These are phyloP conservation scores for Capitella teleta DNA, from an alignment of 1,140 invertebrate genomes.

Conservation along the genomic window DNA sequence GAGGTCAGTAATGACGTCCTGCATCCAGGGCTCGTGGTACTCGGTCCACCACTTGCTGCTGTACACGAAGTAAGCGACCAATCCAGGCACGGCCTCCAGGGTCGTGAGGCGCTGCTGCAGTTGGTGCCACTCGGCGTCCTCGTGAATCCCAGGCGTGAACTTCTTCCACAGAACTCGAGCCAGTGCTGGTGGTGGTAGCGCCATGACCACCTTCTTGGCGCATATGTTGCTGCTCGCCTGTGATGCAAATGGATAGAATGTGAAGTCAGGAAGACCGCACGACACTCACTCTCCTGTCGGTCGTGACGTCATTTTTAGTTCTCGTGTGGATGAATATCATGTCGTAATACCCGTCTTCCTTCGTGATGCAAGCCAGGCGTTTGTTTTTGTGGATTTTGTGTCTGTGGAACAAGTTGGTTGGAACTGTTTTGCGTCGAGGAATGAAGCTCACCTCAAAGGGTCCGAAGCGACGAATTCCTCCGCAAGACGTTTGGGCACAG, in stretches of 20 bases:
- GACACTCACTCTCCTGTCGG: too few species aligned
- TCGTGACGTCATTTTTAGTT: too few species aligned
- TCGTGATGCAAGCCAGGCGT: not conserved
- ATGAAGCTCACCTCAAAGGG: too few species aligned
- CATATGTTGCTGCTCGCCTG: slow-evolving; percentile 1
- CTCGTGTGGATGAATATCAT: too few species aligned
- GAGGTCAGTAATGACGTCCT: slow-evolving; percentile 9
- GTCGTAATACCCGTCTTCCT: not conserved
- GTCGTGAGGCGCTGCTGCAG: not conserved
- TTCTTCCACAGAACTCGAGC: not conserved
- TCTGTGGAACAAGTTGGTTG: not conserved
- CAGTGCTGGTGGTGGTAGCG: slow-evolving; percentile 3
- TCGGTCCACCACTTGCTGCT: slow-evolving; percentile 3
- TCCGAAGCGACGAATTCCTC: too few species aligned
- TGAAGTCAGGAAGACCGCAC: too few species aligned
- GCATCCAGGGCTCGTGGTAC: not conserved
- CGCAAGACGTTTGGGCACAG: not conserved
- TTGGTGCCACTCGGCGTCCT: not conserved
- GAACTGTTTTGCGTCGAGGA: too few species aligned
- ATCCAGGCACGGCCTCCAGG: not conserved
- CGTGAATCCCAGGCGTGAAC: too few species aligned
- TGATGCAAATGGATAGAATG: not conserved
- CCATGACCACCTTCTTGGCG: slow-evolving; percentile 9
- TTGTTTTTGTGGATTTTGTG: not conserved
- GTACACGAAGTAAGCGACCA: slow-evolving; percentile 7